A percentile compares a stretch with the other conserved stretches of the same genome.
These are phyloP conservation scores for Tarsius wallacei DNA, from an alignment of 2,797 vertebrate species.

Conservation along the genomic window DNA sequence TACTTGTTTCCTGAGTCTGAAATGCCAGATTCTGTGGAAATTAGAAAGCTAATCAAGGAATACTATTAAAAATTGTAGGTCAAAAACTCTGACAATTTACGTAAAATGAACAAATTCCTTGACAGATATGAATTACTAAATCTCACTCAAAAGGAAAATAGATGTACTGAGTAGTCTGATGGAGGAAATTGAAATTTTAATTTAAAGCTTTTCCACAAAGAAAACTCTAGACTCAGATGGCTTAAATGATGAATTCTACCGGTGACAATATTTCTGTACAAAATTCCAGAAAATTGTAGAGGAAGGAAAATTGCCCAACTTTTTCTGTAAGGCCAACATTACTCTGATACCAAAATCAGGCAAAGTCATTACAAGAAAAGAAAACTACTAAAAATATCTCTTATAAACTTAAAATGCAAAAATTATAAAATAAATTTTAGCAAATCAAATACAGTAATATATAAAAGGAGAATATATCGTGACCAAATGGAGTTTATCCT, in stretches of 20 bases:
- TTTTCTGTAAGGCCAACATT: background rate
- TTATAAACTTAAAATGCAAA: background rate
- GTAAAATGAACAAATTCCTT: background rate
- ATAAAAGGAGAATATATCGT: background rate
- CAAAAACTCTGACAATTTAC: background rate
- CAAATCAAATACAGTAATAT: background rate
- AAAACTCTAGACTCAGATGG: background rate
- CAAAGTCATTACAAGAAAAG: background rate
- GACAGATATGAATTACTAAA: background rate
- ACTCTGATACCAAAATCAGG: background rate
- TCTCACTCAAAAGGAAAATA: background rate
- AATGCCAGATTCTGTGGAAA: background rate
- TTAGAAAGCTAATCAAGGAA: background rate
- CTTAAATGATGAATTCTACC: background rate
- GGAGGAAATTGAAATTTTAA: background rate
- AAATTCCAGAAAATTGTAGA: background rate
- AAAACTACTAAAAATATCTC: background rate
- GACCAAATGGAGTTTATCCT: background rate
- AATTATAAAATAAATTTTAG: background rate
- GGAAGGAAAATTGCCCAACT: background rate
- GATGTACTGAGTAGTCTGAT: background rate
- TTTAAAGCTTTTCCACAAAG: constrained; percentile 17
- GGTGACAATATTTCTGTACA: background rate
- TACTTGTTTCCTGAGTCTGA: background rate
- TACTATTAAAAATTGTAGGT: background rate